Conservation (phyloP, 1,140 invertebrate genomes). For the Drosophila watanabei region DNA sequence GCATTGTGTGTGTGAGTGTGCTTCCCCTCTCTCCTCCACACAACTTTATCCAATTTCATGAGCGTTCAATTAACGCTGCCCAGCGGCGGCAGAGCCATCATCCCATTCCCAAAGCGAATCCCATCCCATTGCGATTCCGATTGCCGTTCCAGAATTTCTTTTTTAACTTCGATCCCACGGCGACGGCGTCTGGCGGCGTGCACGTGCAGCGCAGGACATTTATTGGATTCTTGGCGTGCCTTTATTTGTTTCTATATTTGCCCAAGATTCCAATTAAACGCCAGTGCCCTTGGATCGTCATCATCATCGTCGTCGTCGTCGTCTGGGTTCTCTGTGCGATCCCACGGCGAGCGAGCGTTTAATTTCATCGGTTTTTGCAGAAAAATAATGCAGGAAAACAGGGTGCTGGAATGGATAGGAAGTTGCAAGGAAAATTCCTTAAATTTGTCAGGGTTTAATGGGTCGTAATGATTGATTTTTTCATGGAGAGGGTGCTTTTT, state of each 20-base stretch:
- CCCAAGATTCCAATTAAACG: conserved; percentile 81
- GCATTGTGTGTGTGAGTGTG: conserved; percentile 56
- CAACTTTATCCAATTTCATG: conserved; percentile 66
- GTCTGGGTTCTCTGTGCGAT: conserved; percentile 7
- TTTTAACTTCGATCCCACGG: conserved; percentile 45
- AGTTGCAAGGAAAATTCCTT: not conserved
- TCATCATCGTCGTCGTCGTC: conserved; percentile 5
- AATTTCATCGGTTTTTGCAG: conserved; percentile 5
- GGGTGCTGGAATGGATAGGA: conserved; percentile 5
- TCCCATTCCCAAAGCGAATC: conserved; percentile 1
- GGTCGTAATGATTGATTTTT: not conserved
- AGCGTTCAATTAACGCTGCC: conserved; percentile 76
- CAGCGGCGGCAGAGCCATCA: conserved; percentile 26
- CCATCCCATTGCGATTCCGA: conserved; percentile 24
- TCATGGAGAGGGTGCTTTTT: too few relatives aligned
- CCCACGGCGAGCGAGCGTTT: conserved; percentile 42
- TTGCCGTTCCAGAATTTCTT: conserved; percentile 17
- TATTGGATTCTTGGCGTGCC: conserved; percentile 80
- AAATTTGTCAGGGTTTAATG: conserved; percentile 6
- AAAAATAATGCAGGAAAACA: conserved; percentile 2
- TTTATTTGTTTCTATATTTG: conserved; percentile 83
- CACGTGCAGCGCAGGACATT: conserved; percentile 83
- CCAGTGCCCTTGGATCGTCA: conserved; percentile 51
- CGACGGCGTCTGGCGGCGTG: conserved; percentile 59
- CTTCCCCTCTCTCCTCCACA: conserved; percentile 1